phyloP scores from a whole-genome alignment of 2,797 vertebrate species.

The Cryptoblepharus egeriae region DNA sequence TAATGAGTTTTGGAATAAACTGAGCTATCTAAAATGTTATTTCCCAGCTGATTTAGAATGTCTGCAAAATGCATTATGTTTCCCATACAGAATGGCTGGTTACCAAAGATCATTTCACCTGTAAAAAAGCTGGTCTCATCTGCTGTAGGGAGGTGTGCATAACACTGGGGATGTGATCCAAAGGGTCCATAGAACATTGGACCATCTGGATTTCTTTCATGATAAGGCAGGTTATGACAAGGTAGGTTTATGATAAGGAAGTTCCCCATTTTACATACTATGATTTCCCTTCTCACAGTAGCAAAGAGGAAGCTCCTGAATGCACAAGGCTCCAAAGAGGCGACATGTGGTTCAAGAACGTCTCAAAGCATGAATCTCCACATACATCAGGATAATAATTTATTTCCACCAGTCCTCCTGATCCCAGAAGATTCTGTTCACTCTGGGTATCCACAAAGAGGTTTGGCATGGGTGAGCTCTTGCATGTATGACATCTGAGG shows the following conservation, averaged over 20 bases:
- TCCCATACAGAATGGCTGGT: conserved; percentile 33
- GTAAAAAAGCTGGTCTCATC: background rate
- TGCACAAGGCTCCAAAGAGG: background rate
- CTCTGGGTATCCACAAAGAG: too few species aligned
- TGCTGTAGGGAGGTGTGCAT: background rate
- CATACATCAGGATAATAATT: background rate
- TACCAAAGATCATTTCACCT: background rate
- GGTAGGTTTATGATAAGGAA: background rate
- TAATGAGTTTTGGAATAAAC: conserved; percentile 37
- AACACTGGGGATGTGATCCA: background rate
- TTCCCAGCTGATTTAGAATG: background rate
- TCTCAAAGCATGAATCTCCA: background rate
- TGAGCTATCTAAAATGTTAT: conserved; percentile 20
- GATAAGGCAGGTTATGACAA: background rate
- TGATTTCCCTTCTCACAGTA: background rate
- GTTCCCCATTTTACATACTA: background rate
- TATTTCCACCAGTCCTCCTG: background rate
- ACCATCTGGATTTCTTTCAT: background rate
- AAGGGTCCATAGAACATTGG: background rate
- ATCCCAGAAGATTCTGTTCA: background rate
- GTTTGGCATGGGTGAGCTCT: too few species aligned
- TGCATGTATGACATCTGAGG: too few species aligned
- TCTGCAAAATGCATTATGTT: conserved; percentile 19
- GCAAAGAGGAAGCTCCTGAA: background rate
- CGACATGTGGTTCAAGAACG: background rate